Conservation (phyloP, 1,140 invertebrate species). For the Solen grandis region DNA sequence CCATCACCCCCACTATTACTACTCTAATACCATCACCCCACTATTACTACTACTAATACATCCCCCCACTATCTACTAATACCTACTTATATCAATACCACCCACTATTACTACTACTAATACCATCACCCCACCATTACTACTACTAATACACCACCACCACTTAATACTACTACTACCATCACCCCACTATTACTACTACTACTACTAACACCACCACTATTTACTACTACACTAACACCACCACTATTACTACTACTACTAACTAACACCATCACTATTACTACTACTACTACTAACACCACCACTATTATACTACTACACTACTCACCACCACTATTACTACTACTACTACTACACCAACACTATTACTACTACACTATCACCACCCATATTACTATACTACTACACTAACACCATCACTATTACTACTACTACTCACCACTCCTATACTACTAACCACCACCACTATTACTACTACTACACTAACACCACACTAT, state of each 20-base stretch:
- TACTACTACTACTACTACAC: too few relatives aligned
- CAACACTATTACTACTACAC: too few relatives aligned
- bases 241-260: constrained; percentile 43
- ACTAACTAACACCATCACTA: constrained; percentile 29
- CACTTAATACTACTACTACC: constrained; percentile 52
- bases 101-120: constrained; percentile 42
- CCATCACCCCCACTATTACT: background rate
- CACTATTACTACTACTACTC: constrained; percentile 42
- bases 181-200: constrained; percentile 18
- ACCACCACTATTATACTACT: background rate
- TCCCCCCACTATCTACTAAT: constrained; percentile 6
- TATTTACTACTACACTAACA: constrained; percentile 41
- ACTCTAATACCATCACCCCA: constrained; percentile 1
- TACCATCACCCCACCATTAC: constrained; percentile 36
- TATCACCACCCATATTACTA: too few relatives aligned
- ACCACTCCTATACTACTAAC: constrained; percentile 6
- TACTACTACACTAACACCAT: constrained; percentile 35
- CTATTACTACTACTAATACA: constrained; percentile 32
- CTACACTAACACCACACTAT: too few relatives aligned
- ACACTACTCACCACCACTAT: too few relatives aligned
- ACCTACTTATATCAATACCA: constrained; percentile 43
- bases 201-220: constrained; percentile 45
- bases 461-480: too few relatives aligned
- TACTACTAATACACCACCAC: constrained; percentile 50
- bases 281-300: background rate